Conservation (phyloP, 2,888 invertebrate species). For the Sarcophaga variegata region DNA sequence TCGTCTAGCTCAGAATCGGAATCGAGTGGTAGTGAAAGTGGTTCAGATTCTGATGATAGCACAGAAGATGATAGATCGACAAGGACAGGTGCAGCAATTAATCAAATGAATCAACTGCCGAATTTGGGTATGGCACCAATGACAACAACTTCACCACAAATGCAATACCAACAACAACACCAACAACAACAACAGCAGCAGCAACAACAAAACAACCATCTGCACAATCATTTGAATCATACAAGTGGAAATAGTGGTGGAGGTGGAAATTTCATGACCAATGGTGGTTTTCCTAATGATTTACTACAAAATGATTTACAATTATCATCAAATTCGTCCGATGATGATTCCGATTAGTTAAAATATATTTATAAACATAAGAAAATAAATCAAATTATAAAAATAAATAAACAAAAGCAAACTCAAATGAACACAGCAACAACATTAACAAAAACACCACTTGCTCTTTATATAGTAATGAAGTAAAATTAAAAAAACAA, state of each 20-base stretch:
- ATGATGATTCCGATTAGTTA: constrained; percentile 79
- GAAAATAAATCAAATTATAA: constrained; percentile 3
- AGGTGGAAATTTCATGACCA: constrained; percentile 75
- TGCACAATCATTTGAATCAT: constrained; percentile 62
- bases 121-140: constrained; percentile 75
- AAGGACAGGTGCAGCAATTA: constrained; percentile 71
- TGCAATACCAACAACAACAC: constrained; percentile 69
- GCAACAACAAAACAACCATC: constrained; percentile 65
- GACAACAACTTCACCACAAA: constrained; percentile 70
- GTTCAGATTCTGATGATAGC: constrained; percentile 81
- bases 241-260: constrained; percentile 14
- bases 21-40: constrained; percentile 81
- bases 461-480: constrained; percentile 40
- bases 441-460: constrained; percentile 41
- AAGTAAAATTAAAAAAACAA: constrained; percentile 9
- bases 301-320: constrained; percentile 92
- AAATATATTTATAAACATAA: constrained; percentile 3
- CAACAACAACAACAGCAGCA: constrained; percentile 70
- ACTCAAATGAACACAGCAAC: neutral
- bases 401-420: constrained; percentile 20
- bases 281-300: constrained; percentile 78
- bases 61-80: constrained; percentile 76
- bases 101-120: constrained; percentile 74
- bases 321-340: constrained; percentile 92
- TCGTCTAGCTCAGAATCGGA: constrained; percentile 81